Evolutionary conservation across 1,140 invertebrate genomes (phyloP), one percentile per base, ranked within the genome.

Genomic region (Plutomurus gul): DNA sequence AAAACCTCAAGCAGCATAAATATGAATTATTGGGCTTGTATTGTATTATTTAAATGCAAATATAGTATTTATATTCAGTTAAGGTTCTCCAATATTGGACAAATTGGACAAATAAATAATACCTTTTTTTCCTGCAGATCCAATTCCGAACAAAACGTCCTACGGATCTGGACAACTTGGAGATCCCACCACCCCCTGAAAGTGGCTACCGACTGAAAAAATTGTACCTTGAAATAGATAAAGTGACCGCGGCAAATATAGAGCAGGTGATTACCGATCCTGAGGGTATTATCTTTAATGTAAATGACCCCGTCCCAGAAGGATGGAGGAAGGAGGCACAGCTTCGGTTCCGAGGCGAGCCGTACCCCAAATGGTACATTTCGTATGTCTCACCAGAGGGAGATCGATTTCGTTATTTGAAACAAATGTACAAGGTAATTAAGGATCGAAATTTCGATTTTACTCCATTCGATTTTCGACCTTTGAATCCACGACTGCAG

Each of bases 191-290:
- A n/a, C 56, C 56, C 18, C 56, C 56, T n/a, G 56, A 4, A 16
- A 65, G 56, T 27, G 56, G 56, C 27, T 65, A 65, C 13, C 30
- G 56, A 27, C 56, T 65, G 0, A 65, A 65, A 13, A 65, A 65
- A 36, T 33, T 65, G 56, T 65, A 65, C 56, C 56, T 65, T 30
- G 56, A 65, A 65, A 65, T 65, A 33, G 56, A 65, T 13, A 65
- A 65, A 7, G 56, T 65, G 18, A 65, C 30, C 13, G 56, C 30
- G 16, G 56, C 36, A 8, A 65, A 65, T 7, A 65, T 65, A 13
- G 27, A 65, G 16, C 56, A 65, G 36, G 56, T 65, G 18, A 30
- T 65, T 8, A 65, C 16, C 18, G 56, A 65, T 65, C 56, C 56
- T 1, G 56, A 65, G 36, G 56, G 56, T 33, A 65, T 65, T 7